phyloP scores from a whole-genome alignment of 2,797 vertebrate genomes.

The Chelon labrosus region DNA sequence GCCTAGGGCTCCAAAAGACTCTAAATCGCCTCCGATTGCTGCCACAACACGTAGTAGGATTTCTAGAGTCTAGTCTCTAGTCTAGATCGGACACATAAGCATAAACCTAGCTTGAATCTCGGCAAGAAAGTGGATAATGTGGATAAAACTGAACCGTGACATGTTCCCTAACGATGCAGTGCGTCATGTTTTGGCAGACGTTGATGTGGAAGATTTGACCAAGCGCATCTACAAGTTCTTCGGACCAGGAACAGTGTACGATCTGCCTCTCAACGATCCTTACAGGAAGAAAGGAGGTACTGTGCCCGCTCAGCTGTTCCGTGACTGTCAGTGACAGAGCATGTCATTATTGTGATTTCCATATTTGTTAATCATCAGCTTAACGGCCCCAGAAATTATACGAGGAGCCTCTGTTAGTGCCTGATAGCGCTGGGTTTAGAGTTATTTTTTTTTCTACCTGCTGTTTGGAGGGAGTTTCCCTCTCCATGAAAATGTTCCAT shows the following conservation, averaged over 20 bases:
- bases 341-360: slow-evolving; percentile 1
- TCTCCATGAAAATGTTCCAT: slow-evolving; percentile 38
- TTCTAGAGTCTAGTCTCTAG: too few species aligned
- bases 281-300: slow-evolving; percentile 77
- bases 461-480: slow-evolving; percentile 35
- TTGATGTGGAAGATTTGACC: slow-evolving; percentile 74
- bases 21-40: too few species aligned
- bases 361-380: slow-evolving; percentile 34
- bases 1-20: too few species aligned
- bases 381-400: background rate
- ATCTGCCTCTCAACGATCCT: slow-evolving; percentile 79
- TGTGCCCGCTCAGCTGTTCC: slow-evolving; percentile 3
- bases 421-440: slow-evolving; percentile 17
- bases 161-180: background rate
- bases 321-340: background rate
- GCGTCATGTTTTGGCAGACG: slow-evolving; percentile 56
- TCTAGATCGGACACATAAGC: too few species aligned
- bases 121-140: too few species aligned
- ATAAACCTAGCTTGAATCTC: too few species aligned
- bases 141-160: background rate
- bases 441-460: slow-evolving; percentile 26
- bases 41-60: too few species aligned
- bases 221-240: slow-evolving; percentile 75
- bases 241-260: slow-evolving; percentile 75
- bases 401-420: slow-evolving; percentile 27